phyloP scores from a whole-genome alignment of 2,113 vertebrate genomes.

The Elanoides forficatus region DNA sequence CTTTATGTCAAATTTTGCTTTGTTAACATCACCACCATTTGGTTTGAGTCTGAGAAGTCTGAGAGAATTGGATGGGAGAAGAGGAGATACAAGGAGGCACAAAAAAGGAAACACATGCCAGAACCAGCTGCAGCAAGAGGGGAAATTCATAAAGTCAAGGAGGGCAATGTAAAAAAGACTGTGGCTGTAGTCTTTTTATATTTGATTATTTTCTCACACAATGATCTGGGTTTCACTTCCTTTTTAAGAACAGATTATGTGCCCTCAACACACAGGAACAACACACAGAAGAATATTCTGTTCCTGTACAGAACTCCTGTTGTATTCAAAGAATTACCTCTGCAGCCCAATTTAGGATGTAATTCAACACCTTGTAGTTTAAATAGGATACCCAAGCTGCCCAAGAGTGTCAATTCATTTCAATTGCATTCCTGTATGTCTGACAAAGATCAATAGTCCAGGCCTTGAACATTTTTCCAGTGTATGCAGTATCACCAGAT shows the following conservation, averaged over 20 bases:
- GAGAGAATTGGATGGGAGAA: not conserved
- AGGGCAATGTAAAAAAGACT: not conserved
- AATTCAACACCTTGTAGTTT: not conserved
- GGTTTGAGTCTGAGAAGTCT: not conserved
- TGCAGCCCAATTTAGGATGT: not conserved
- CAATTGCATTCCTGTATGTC: not conserved
- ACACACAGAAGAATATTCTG: not conserved
- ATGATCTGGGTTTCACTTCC: not conserved
- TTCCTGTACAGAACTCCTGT: not conserved
- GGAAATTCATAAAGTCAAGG: not conserved
- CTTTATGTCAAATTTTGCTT: not conserved
- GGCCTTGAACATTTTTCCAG: not conserved
- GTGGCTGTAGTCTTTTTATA: not conserved
- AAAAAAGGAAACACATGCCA: not conserved
- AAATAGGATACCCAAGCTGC: not conserved
- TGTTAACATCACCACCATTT: not conserved
- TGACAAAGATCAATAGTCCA: not conserved
- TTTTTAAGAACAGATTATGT: not conserved
- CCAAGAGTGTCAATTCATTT: not conserved
- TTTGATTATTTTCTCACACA: not conserved
- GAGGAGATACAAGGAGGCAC: not conserved
- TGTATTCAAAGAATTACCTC: not conserved
- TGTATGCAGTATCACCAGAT: not conserved
- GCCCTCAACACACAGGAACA: not conserved
- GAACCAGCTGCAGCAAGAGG: fast-evolving